Percentiles rank a stretch among this genome's conserved stretches.
phyloP scores from a whole-genome alignment of 2,797 vertebrate genomes.

The Acomys russatus region DNA sequence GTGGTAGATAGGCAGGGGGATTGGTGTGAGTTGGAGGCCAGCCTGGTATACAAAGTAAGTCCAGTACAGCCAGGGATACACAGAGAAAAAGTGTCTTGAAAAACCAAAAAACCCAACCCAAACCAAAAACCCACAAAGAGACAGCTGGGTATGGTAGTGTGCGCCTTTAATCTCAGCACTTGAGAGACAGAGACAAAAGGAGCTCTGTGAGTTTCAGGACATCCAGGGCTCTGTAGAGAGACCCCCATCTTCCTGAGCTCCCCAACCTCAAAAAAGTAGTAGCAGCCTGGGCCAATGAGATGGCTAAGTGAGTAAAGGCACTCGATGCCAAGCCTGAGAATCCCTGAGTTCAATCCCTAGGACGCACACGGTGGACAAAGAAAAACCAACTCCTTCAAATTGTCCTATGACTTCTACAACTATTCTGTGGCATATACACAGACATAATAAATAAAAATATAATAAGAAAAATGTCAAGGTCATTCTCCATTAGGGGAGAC shows the following conservation, averaged over 20 bases:
- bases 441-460: background rate
- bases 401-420: background rate
- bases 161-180: background rate
- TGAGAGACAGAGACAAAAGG: background rate
- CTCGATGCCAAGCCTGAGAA: background rate
- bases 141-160: background rate
- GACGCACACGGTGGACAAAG: background rate
- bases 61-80: no score
- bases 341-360: background rate
- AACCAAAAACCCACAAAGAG: no score
- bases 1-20: no score
- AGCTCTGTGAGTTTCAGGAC: background rate
- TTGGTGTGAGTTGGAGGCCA: no score
- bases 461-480: background rate
- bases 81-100: no score
- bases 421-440: background rate
- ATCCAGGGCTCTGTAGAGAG: no score
- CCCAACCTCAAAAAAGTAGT: background rate
- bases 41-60: no score
- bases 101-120: no score
- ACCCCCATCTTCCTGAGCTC: no score
- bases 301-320: background rate
- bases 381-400: background rate
- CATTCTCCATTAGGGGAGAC: background rate
- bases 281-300: background rate